Percentiles rank a stretch among this genome's conserved stretches.
phyloP scores from a whole-genome alignment of 2,888 invertebrate species.

The Ennomos erosarius region DNA sequence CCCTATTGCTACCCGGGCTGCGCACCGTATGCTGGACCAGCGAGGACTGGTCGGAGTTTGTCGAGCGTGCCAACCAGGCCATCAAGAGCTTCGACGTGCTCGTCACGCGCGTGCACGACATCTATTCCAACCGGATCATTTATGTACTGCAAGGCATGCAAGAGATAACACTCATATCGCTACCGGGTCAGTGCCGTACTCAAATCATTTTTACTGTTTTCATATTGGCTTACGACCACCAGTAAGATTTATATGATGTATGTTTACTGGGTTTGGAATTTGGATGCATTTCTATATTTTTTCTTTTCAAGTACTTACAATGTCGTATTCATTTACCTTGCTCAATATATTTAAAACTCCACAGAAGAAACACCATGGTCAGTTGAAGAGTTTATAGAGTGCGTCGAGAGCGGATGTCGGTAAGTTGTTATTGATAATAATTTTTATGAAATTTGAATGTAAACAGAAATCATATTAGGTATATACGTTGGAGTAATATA shows the following conservation, averaged over 20 bases:
- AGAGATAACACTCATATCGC: conserved; percentile 90
- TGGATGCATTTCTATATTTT: too few species aligned
- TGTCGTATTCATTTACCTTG: too few species aligned
- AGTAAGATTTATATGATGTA: too few species aligned
- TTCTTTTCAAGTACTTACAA: too few species aligned
- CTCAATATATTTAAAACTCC: too few species aligned
- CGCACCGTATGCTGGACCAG: conserved; percentile 94
- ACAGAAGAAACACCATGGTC: conserved; percentile 93
- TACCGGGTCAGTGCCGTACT: conserved; percentile 85
- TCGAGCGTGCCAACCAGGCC: conserved; percentile 90
- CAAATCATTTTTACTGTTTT: not conserved
- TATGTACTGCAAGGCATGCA: conserved; percentile 95
- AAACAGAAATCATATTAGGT: too few species aligned
- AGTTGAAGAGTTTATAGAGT: conserved; percentile 93
- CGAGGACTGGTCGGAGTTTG: conserved; percentile 91
- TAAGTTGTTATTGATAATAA: conserved; percentile 49
- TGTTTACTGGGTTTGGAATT: too few species aligned
- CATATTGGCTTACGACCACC: too few species aligned
- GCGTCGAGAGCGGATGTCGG: conserved; percentile 92
- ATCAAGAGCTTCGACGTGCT: conserved; percentile 92
- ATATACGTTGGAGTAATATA: too few species aligned
- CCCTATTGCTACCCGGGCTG: conserved; percentile 93
- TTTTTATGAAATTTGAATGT: too few species aligned
- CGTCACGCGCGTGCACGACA: conserved; percentile 93
- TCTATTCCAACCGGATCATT: conserved; percentile 95